Conservation (phyloP, 2,888 invertebrate genomes). For the Mythimna impura region DNA sequence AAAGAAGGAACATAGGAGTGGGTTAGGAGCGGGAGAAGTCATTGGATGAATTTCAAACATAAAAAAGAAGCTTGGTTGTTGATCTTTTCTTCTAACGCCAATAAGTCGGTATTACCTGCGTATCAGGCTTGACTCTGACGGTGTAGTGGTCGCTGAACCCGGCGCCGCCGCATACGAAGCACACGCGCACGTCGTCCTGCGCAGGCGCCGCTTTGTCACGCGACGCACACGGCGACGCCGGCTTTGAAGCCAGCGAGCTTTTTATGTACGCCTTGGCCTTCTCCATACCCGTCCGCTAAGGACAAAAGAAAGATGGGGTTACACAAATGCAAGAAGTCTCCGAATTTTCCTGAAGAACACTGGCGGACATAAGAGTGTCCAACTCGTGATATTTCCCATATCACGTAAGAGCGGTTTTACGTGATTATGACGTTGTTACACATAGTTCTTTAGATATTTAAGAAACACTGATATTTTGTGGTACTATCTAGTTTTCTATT, state of each 20-base stretch:
- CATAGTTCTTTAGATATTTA: no score
- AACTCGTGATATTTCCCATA: no score
- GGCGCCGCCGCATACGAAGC: conserved; percentile 93
- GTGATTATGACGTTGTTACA: no score
- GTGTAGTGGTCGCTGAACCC: conserved; percentile 93
- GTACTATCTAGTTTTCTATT: no score
- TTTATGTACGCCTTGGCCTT: conserved; percentile 93
- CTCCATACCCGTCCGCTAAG: conserved; percentile 86
- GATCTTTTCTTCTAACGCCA: not conserved
- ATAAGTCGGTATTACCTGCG: conserved; percentile 75
- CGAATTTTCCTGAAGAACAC: no score
- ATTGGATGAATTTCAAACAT: no score
- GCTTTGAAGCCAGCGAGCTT: conserved; percentile 91
- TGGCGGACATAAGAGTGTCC: no score
- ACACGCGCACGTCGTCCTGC: conserved; percentile 90
- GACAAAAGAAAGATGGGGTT: conserved; percentile 19
- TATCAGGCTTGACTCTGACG: conserved; percentile 89
- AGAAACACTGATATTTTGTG: no score
- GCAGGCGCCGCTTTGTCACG: conserved; percentile 85
- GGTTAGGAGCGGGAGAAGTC: no score
- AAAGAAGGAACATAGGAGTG: no score
- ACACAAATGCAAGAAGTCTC: not conserved
- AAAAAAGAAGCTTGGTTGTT: no score
- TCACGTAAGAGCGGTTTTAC: no score
- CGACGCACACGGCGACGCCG: conserved; percentile 89